phyloP scores from a whole-genome alignment of 37 sponge, comb jelly and placozoan species.

The Axinella damicornis region DNA sequence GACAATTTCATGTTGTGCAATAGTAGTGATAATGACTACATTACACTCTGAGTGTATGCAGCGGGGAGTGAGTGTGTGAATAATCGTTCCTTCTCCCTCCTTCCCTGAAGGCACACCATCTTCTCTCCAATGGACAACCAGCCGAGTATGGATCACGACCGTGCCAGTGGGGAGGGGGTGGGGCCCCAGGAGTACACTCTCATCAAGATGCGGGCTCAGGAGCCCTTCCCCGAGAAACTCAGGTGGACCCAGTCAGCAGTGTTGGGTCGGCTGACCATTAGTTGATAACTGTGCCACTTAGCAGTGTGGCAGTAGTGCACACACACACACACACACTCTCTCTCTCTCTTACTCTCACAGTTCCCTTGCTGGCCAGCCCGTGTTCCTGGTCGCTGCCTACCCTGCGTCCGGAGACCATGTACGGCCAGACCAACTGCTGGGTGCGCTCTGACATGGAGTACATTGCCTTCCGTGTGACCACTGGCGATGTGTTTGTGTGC shows the following conservation, averaged over 20 bases:
- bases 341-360: constrained; percentile 16
- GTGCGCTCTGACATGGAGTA: constrained; percentile 91
- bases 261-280: too few relatives aligned
- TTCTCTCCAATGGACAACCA: constrained; percentile 93
- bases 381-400: constrained; percentile 97
- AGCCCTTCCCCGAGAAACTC: constrained; percentile 86
- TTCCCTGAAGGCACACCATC: constrained; percentile 78
- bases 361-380: constrained; percentile 69
- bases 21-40: too few relatives aligned
- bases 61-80: too few relatives aligned
- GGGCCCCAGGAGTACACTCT: constrained; percentile 99
- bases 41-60: too few relatives aligned
- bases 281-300: too few relatives aligned
- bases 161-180: constrained; percentile 95
- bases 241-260: too few relatives aligned
- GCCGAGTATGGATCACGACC: constrained; percentile 99
- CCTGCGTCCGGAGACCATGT: constrained; percentile 99
- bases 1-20: too few relatives aligned
- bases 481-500: constrained; percentile 87
- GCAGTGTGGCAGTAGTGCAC: neutral
- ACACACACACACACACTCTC: neutral
- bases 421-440: constrained; percentile 99
- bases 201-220: constrained; percentile 91
- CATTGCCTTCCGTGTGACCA: constrained; percentile 73
- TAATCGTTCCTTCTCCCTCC: neutral